Conservation (phyloP, 2,797 vertebrate species). For the Oophaga sylvatica region DNA sequence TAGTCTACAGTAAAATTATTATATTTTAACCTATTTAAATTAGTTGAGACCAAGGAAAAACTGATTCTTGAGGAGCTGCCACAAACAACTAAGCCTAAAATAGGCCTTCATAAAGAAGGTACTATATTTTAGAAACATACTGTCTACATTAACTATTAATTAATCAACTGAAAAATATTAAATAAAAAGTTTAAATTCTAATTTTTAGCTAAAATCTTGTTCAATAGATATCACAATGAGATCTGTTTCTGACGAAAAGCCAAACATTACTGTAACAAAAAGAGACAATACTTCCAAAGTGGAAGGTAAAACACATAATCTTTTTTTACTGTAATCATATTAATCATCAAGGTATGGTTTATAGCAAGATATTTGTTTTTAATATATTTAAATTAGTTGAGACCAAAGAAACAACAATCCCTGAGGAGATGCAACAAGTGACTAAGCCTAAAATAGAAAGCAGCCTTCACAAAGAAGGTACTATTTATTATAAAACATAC, state of each 20-base stretch:
- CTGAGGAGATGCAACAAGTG: too few species aligned
- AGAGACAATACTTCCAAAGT: neutral
- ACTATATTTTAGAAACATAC: neutral
- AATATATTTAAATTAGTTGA: too few species aligned
- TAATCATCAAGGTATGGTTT: neutral
- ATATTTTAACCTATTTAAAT: slow-evolving; percentile 16
- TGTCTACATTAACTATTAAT: neutral
- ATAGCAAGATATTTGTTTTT: neutral
- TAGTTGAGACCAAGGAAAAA: slow-evolving; percentile 4
- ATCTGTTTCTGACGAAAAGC: neutral
- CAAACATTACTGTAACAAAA: neutral
- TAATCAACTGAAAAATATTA: neutral
- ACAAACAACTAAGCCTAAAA: slow-evolving; percentile 14
- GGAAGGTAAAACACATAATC: neutral
- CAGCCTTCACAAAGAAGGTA: neutral
- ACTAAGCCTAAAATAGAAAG: too few species aligned
- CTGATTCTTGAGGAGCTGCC: neutral
- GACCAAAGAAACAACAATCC: too few species aligned
- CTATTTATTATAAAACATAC: neutral
- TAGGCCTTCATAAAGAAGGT: slow-evolving; percentile 5
- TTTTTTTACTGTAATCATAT: neutral
- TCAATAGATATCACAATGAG: slow-evolving; percentile 7
- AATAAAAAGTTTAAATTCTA: neutral
- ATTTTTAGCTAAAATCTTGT: slow-evolving; percentile 3
- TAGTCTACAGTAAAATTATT: neutral